Percentiles rank a stretch among this genome's conserved stretches.
phyloP scores from a whole-genome alignment of 2,797 vertebrate genomes.

The Pangasius sanitwongsei region DNA sequence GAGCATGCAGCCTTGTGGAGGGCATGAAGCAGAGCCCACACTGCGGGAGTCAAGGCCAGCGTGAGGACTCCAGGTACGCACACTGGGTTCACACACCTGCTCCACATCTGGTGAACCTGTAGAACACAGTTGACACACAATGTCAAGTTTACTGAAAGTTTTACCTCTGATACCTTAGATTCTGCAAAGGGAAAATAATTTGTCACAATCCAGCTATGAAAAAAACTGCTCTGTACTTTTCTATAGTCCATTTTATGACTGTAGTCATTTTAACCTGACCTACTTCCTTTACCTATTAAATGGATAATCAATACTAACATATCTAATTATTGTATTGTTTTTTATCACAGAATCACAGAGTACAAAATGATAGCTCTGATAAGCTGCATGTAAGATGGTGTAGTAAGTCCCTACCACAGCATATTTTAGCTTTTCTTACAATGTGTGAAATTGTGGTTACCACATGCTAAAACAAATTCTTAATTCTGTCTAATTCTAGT shows the following conservation, averaged over 20 bases:
- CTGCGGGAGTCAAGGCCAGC: slow-evolving; percentile 79
- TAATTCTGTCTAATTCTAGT: slow-evolving; percentile 2
- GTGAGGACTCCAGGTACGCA: slow-evolving; percentile 96
- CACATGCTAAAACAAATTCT: background rate
- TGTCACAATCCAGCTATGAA: background rate
- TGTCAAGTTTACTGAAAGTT: background rate
- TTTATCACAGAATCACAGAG: background rate
- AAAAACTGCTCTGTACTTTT: background rate
- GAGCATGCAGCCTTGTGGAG: slow-evolving; percentile 92
- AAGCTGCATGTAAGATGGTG: background rate
- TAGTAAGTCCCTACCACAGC: background rate
- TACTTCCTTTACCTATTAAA: background rate
- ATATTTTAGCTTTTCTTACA: background rate
- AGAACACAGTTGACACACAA: background rate
- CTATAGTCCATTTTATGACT: background rate
- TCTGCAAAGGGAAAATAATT: background rate
- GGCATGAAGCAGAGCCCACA: slow-evolving; percentile 86
- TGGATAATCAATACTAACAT: background rate
- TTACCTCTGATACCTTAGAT: background rate
- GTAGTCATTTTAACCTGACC: background rate
- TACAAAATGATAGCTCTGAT: background rate
- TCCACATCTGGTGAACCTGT: slow-evolving; percentile 94
- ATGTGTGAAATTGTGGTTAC: background rate
- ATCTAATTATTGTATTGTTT: background rate
- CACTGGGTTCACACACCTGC: slow-evolving; percentile 93